Percentiles rank a stretch among this genome's conserved stretches.
These are phyloP conservation scores for Caradrina kadenii DNA, from an alignment of 2,888 invertebrate species.

Conservation along the genomic window DNA sequence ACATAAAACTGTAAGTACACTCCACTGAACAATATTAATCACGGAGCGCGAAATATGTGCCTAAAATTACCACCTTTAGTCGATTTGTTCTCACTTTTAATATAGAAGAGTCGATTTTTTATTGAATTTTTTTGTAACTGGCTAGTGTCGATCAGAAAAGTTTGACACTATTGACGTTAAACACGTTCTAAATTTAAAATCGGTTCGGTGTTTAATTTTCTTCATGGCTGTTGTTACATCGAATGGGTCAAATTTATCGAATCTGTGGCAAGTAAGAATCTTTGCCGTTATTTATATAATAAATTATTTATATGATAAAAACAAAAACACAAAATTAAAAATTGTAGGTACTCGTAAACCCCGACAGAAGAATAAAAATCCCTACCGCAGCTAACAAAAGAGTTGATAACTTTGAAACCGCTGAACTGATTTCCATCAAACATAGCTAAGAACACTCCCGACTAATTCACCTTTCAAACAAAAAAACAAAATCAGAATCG, in stretches of 20 bases:
- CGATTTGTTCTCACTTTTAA: conserved; percentile 45
- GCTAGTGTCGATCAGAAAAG: not conserved
- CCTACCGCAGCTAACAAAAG: too few species aligned
- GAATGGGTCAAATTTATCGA: too few species aligned
- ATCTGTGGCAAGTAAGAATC: not conserved
- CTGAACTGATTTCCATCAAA: too few species aligned
- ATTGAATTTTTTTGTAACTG: not conserved
- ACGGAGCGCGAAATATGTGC: conserved; percentile 59
- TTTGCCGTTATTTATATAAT: not conserved
- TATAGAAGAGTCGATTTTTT: not conserved
- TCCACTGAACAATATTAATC: conserved; percentile 67
- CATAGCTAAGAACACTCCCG: too few species aligned
- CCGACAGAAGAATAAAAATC: too few species aligned
- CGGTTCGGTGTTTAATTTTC: not conserved
- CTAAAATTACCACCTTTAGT: conserved; percentile 55
- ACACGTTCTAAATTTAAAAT: not conserved
- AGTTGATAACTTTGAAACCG: too few species aligned
- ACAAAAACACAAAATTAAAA: too few species aligned
- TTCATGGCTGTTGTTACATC: not conserved
- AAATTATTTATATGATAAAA: too few species aligned
- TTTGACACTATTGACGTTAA: not conserved
- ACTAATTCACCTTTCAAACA: too few species aligned
- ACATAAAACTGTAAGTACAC: conserved; percentile 74
- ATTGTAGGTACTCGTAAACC: too few species aligned
- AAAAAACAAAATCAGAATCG: too few species aligned